These are phyloP conservation scores for Drosophila maculinotata DNA, from an alignment of 2,888 invertebrate genomes.

Conservation along the genomic window DNA sequence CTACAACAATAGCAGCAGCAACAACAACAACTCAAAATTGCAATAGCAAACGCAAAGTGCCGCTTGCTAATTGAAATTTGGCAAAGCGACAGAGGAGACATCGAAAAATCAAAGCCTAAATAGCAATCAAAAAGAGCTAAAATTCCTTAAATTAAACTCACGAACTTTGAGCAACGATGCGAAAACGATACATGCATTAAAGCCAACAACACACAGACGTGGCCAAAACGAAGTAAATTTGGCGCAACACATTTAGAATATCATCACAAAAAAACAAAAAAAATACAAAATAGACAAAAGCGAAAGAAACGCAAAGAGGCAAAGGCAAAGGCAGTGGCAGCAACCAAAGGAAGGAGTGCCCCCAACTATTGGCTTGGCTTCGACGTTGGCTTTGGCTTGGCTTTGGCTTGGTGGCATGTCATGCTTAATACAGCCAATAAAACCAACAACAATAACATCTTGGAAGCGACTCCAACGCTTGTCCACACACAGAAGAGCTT, in stretches of 20 bases:
- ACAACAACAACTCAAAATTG: constrained; percentile 12
- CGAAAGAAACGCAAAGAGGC: constrained; percentile 26
- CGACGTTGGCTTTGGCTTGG: constrained; percentile 38
- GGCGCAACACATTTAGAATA: constrained; percentile 83
- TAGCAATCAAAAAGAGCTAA: constrained; percentile 78
- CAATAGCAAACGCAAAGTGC: constrained; percentile 70
- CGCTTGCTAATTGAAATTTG: constrained; percentile 79
- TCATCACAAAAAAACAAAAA: constrained; percentile 69
- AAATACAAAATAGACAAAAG: constrained; percentile 38
- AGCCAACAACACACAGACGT: constrained; percentile 65
- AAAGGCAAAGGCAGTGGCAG: constrained; percentile 15
- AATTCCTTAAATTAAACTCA: constrained; percentile 82
- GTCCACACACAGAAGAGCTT: constrained; percentile 49
- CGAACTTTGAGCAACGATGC: constrained; percentile 81
- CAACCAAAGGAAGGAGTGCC: constrained; percentile 81
- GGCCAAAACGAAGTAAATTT: constrained; percentile 79
- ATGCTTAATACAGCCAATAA: constrained; percentile 79
- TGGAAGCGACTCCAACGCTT: constrained; percentile 71
- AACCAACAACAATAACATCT: constrained; percentile 60
- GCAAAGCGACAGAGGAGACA: constrained; percentile 29
- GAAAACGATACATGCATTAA: constrained; percentile 80
- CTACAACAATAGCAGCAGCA: constrained; percentile 19
- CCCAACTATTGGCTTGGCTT: constrained; percentile 45
- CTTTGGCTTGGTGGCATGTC: constrained; percentile 74
- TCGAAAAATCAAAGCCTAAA: constrained; percentile 72